These are phyloP conservation scores for Ceratoteleas bidentatus DNA, from an alignment of 1,140 invertebrate species.

Conservation along the genomic window DNA sequence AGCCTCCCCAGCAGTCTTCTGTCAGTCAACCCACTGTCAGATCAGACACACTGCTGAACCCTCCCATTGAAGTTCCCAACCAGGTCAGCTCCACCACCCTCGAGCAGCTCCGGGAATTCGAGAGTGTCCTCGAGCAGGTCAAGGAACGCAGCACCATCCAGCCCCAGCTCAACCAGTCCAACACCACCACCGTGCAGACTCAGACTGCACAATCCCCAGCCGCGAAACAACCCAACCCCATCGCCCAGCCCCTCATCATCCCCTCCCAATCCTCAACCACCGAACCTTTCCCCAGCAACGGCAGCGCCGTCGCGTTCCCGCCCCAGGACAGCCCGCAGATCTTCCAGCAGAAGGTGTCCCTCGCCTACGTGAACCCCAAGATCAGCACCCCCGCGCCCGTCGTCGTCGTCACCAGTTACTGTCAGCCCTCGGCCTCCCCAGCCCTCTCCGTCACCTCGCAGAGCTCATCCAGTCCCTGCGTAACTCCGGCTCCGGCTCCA, in stretches of 20 bases:
- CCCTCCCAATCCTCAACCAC: conserved; percentile 71
- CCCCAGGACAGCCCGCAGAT: conserved; percentile 67
- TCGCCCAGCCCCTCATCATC: conserved; percentile 75
- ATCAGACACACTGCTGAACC: conserved; percentile 73
- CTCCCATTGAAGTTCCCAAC: conserved; percentile 79
- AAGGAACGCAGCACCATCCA: conserved; percentile 87
- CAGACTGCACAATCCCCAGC: conserved; percentile 73
- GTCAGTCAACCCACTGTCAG: conserved; percentile 58
- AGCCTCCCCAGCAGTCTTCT: conserved; percentile 47
- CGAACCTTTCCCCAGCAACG: conserved; percentile 74
- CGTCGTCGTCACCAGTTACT: conserved; percentile 84
- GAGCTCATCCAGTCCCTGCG: conserved; percentile 84
- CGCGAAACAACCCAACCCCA: conserved; percentile 68
- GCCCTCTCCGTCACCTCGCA: conserved; percentile 84
- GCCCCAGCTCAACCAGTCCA: conserved; percentile 73
- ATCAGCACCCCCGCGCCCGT: conserved; percentile 82
- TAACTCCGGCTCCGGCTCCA: conserved; percentile 81
- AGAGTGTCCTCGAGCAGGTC: conserved; percentile 90
- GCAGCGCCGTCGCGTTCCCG: conserved; percentile 73
- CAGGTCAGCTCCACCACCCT: conserved; percentile 84
- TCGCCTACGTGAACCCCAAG: conserved; percentile 82
- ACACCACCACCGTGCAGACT: conserved; percentile 75
- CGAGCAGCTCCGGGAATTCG: conserved; percentile 90
- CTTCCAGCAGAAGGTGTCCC: conserved; percentile 76
- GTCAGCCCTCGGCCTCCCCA: conserved; percentile 84